Conservation (phyloP, 2,797 vertebrate genomes). For the Syndactyla subalaris region DNA sequence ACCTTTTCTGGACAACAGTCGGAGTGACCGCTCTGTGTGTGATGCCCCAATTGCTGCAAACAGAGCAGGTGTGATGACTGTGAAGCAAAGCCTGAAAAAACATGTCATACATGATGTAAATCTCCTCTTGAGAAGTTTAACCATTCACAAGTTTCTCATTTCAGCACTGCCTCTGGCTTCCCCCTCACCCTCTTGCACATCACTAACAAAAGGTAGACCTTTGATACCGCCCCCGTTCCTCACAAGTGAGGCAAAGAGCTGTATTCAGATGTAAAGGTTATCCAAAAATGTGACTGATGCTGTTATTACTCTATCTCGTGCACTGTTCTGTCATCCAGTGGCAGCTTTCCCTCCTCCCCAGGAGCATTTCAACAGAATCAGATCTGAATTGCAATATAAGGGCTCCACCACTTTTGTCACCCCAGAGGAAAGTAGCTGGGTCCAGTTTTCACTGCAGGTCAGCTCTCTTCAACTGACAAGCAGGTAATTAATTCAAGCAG, state of each 20-base stretch:
- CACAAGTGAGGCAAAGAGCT: neutral
- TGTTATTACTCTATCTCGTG: neutral
- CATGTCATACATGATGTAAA: neutral
- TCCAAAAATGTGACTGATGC: neutral
- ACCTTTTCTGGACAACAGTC: neutral
- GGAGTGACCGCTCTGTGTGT: neutral
- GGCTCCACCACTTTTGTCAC: neutral
- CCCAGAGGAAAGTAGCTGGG: neutral
- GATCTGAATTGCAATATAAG: neutral
- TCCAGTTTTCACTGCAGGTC: neutral
- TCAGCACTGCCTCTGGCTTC: neutral
- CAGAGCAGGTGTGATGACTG: neutral
- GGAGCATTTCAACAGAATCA: neutral
- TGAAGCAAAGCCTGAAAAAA: neutral
- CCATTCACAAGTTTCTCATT: neutral
- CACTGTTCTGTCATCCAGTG: neutral
- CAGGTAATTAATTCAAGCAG: constrained; percentile 44
- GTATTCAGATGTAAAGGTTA: neutral
- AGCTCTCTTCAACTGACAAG: neutral
- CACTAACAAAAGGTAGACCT: neutral
- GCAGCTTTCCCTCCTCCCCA: neutral
- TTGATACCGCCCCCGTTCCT: neutral
- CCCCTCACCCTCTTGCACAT: neutral
- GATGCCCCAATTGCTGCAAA: neutral
- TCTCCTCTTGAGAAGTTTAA: neutral